These are phyloP conservation scores for Fragum whitleyi DNA, from an alignment of 2,888 invertebrate species.

Conservation along the genomic window DNA sequence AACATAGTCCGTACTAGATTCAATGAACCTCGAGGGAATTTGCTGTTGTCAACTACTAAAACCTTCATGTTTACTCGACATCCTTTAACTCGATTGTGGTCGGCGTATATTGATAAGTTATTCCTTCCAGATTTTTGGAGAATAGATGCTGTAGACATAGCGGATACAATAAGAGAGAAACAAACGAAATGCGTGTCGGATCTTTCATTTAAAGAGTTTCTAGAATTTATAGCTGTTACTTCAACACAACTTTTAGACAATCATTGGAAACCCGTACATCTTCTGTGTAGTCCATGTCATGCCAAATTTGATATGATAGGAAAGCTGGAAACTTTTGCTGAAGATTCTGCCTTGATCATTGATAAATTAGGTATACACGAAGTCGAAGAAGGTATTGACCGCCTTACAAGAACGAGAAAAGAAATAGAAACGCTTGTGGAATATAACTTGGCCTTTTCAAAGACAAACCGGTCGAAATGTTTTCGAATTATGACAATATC, in stretches of 20 bases:
- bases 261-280: constrained; percentile 58
- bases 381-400: neutral
- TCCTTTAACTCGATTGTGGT: constrained; percentile 66
- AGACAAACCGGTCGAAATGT: constrained; percentile 31
- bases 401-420: constrained; percentile 20
- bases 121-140: constrained; percentile 67
- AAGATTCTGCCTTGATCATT: constrained; percentile 48
- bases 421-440: constrained; percentile 55
- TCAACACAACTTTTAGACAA: constrained; percentile 36
- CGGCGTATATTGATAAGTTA: constrained; percentile 69
- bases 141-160: constrained; percentile 30
- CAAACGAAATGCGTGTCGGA: constrained; percentile 49
- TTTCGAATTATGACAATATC: constrained; percentile 48
- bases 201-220: constrained; percentile 64
- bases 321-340: constrained; percentile 60
- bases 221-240: constrained; percentile 41
- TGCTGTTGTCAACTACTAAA: constrained; percentile 30
- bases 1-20: constrained; percentile 19
- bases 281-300: constrained; percentile 63
- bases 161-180: constrained; percentile 24
- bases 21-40: constrained; percentile 4
- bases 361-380: constrained; percentile 37
- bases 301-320: constrained; percentile 60
- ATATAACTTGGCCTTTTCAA: constrained; percentile 53
- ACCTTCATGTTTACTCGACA: constrained; percentile 67